Conservation (phyloP, 2,888 invertebrate species). For the Patella depressa region DNA sequence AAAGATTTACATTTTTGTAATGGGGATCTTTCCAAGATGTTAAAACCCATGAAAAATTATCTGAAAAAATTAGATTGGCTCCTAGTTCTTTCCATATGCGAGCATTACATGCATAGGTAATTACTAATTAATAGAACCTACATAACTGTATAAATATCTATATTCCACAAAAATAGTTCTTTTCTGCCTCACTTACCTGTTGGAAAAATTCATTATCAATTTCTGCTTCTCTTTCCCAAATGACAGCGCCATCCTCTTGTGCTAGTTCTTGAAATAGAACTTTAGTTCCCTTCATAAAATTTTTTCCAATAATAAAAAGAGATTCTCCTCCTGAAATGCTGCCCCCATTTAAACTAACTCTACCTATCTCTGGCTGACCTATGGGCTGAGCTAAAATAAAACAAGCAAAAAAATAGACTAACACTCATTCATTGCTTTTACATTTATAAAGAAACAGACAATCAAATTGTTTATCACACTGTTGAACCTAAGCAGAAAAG, state of each 20-base stretch:
- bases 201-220: conserved; percentile 71
- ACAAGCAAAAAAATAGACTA: not conserved
- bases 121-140: too few species aligned
- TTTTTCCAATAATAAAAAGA: conserved; percentile 72
- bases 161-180: too few species aligned
- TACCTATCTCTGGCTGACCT: conserved; percentile 72
- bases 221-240: conserved; percentile 70
- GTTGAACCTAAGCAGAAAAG: too few species aligned
- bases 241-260: conserved; percentile 54
- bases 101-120: too few species aligned
- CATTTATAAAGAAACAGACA: too few species aligned
- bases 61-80: too few species aligned
- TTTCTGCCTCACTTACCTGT: conserved; percentile 49
- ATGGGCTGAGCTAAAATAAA: conserved; percentile 71
- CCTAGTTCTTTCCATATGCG: too few species aligned
- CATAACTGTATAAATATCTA: too few species aligned
- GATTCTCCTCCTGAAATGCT: conserved; percentile 67
- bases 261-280: conserved; percentile 69
- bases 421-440: not conserved
- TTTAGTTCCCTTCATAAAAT: conserved; percentile 71
- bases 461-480: too few species aligned
- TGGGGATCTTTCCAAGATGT: too few species aligned
- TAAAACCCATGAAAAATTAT: too few species aligned
- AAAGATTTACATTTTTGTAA: too few species aligned
- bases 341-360: conserved; percentile 65